Conservation (phyloP, 2,888 invertebrate genomes). For the Sepiola atlantica region DNA sequence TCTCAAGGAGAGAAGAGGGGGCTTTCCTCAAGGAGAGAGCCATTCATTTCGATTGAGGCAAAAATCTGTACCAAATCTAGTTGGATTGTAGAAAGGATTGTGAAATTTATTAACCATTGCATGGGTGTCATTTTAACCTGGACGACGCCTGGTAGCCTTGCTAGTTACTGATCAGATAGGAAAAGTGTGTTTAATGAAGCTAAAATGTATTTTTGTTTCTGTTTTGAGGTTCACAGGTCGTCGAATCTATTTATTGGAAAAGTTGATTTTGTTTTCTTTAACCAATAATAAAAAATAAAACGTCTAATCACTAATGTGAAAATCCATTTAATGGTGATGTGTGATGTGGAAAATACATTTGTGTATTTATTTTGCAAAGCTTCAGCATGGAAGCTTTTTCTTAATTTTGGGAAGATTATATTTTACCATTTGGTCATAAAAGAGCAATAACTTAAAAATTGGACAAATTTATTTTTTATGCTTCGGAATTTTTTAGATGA, state of each 20-base stretch:
- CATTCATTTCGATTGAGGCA: no score
- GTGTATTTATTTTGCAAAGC: not conserved
- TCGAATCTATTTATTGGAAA: not conserved
- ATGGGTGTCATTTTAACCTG: no score
- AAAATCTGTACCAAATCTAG: no score
- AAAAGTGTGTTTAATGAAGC: not conserved
- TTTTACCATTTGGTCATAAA: no score
- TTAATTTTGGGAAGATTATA: no score
- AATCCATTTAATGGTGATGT: not conserved
- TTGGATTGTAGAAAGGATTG: no score
- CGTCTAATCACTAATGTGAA: not conserved
- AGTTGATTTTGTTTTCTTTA: not conserved
- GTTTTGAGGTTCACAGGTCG: not conserved
- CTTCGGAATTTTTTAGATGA: no score
- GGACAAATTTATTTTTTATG: no score
- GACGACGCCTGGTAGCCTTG: not conserved
- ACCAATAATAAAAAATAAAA: not conserved
- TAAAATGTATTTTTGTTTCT: not conserved
- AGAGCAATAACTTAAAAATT: no score
- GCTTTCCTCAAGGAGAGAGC: no score
- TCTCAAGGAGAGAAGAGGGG: no score
- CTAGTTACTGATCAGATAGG: not conserved
- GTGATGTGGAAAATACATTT: not conserved
- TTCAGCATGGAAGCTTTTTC: not conserved
- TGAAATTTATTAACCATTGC: no score